Evolutionary conservation across 2,888 invertebrate genomes (phyloP).

Genomic region (Creontiades dilutus): DNA sequence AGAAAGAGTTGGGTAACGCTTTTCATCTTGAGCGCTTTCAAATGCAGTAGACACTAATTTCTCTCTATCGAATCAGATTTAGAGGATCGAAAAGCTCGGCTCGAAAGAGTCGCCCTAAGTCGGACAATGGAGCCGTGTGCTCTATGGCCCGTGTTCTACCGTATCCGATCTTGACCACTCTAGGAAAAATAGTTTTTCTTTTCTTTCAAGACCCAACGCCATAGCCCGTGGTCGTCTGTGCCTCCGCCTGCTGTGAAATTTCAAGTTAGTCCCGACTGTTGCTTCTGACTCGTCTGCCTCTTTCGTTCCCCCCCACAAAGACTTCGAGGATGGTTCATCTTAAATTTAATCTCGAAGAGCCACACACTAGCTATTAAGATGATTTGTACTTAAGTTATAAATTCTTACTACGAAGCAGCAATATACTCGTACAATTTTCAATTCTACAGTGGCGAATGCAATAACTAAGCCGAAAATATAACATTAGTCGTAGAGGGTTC

Average conservation of each 20-base stretch:
- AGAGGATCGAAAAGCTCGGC: not conserved
- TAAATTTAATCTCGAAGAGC: not conserved
- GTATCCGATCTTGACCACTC: conserved; percentile 59
- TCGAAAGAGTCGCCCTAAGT: conserved; percentile 2
- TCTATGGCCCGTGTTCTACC: conserved; percentile 64
- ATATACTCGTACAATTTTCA: no score
- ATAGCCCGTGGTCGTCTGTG: conserved; percentile 28
- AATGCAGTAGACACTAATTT: no score
- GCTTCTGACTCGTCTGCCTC: not conserved
- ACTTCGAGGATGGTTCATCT: not conserved
- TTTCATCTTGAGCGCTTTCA: no score
- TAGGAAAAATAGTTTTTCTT: conserved; percentile 25
- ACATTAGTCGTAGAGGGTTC: no score
- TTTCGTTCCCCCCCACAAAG: not conserved
- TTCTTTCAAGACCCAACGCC: conserved; percentile 41
- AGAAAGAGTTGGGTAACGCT: no score
- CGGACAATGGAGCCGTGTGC: conserved; percentile 61
- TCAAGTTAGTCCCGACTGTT: conserved; percentile 43
- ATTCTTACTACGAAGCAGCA: no score
- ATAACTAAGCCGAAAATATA: no score
- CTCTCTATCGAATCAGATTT: not conserved
- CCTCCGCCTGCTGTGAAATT: conserved; percentile 44
- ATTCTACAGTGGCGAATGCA: no score
- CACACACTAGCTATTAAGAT: no score
- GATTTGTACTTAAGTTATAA: no score